These are phyloP conservation scores for Drosophila borborema DNA, from an alignment of 2,888 invertebrate genomes.

Conservation along the genomic window DNA sequence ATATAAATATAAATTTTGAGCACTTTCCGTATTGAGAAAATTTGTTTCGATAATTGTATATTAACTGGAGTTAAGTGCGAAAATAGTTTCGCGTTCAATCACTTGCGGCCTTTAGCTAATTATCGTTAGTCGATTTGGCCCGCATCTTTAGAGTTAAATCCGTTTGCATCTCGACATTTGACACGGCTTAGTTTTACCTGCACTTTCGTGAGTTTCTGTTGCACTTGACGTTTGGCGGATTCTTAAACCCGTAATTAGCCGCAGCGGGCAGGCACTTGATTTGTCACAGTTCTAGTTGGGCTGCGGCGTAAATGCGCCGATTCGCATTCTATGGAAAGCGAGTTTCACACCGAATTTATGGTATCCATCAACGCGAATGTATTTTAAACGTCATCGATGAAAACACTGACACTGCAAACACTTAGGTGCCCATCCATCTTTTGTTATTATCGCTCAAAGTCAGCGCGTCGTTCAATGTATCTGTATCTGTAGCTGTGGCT, in stretches of 20 bases:
- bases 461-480: constrained; percentile 44
- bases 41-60: constrained; percentile 11
- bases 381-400: constrained; percentile 77
- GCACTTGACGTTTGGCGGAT: constrained; percentile 55
- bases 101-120: constrained; percentile 48
- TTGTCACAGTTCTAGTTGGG: constrained; percentile 69
- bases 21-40: constrained; percentile 39
- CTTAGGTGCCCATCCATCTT: constrained; percentile 76
- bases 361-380: constrained; percentile 66
- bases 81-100: constrained; percentile 22
- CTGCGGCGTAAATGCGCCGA: constrained; percentile 31
- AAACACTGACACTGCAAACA: constrained; percentile 70
- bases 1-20: constrained; percentile 1
- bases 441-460: constrained; percentile 62
- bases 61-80: constrained; percentile 26
- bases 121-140: constrained; percentile 28
- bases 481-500: constrained; percentile 10
- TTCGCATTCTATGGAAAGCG: constrained; percentile 47
- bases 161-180: constrained; percentile 49
- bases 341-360: constrained; percentile 73
- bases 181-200: constrained; percentile 41
- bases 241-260: constrained; percentile 58
- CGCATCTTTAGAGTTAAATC: constrained; percentile 55
- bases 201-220: constrained; percentile 10
- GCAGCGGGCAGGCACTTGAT: constrained; percentile 52